Evolutionary conservation across 64 coral and sea anemone genomes (phyloP).

Genomic region (Stichodactyla helianthus): DNA sequence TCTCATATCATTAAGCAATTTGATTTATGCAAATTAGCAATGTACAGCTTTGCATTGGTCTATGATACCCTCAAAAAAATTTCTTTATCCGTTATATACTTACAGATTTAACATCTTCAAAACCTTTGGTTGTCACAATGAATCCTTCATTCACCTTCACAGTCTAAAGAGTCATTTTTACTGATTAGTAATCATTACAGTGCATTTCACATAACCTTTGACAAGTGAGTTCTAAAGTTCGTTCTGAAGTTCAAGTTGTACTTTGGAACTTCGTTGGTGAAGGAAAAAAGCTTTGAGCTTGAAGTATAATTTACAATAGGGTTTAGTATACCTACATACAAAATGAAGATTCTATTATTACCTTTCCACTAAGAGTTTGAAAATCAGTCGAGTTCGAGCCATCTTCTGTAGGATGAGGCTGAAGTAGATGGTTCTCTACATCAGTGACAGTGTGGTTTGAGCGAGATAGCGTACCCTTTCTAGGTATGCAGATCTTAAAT

Average conservation of each 20-base stretch:
- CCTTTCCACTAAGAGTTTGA: conserved; percentile 80
- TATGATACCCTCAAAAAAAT: too few species aligned
- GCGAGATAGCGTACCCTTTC: conserved; percentile 70
- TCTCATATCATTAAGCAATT: too few species aligned
- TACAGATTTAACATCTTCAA: conserved; percentile 94
- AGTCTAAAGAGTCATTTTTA: conserved; percentile 49
- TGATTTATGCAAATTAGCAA: too few species aligned
- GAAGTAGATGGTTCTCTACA: conserved; percentile 86
- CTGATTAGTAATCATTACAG: too few species aligned
- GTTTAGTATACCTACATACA: background rate
- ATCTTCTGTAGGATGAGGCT: conserved; percentile 24
- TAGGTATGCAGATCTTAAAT: conserved; percentile 81
- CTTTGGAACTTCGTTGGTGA: too few species aligned
- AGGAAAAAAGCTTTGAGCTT: too few species aligned
- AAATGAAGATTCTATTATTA: background rate
- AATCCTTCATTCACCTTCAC: conserved; percentile 86
- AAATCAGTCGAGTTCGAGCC: conserved; percentile 32
- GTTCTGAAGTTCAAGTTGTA: too few species aligned
- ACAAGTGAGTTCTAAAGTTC: too few species aligned
- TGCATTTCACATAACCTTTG: too few species aligned
- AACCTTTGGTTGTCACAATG: conserved; percentile 87
- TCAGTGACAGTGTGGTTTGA: conserved; percentile 64
- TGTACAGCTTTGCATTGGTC: too few species aligned
- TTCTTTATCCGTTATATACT: background rate
- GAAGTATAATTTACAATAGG: too few species aligned